phyloP scores from a whole-genome alignment of 2,797 vertebrate genomes.

The Mionectes olivaceus region DNA sequence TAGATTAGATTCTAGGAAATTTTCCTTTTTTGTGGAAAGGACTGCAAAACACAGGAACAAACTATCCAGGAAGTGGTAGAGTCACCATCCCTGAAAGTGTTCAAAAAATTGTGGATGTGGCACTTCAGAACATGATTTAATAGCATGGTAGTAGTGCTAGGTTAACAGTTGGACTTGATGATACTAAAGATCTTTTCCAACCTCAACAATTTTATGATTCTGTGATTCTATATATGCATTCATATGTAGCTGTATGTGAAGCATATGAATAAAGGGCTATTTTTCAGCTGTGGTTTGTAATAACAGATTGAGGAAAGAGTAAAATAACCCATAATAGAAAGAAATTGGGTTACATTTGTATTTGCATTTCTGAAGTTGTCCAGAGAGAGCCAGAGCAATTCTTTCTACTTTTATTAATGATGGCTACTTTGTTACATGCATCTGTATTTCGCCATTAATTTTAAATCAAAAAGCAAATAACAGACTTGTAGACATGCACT shows the following conservation, averaged over 20 bases:
- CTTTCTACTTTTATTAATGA: background rate
- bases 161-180: background rate
- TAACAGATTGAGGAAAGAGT: background rate
- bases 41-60: background rate
- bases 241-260: background rate
- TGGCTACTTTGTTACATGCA: background rate
- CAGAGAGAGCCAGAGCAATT: background rate
- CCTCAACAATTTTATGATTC: background rate
- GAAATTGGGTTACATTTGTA: background rate
- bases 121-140: background rate
- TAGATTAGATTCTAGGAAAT: background rate
- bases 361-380: background rate
- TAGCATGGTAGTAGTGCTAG: background rate
- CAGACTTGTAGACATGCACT: background rate
- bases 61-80: rapidly evolving
- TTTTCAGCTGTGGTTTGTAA: background rate
- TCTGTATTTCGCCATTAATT: background rate
- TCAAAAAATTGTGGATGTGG: rapidly evolving
- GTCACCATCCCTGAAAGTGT: background rate
- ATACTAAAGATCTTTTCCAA: background rate
- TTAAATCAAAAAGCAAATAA: background rate
- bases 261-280: background rate
- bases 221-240: background rate
- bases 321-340: background rate
- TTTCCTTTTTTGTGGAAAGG: background rate